Conservation (phyloP, 92 coral and sea anemone species). For the Zoanthus gigantus region DNA sequence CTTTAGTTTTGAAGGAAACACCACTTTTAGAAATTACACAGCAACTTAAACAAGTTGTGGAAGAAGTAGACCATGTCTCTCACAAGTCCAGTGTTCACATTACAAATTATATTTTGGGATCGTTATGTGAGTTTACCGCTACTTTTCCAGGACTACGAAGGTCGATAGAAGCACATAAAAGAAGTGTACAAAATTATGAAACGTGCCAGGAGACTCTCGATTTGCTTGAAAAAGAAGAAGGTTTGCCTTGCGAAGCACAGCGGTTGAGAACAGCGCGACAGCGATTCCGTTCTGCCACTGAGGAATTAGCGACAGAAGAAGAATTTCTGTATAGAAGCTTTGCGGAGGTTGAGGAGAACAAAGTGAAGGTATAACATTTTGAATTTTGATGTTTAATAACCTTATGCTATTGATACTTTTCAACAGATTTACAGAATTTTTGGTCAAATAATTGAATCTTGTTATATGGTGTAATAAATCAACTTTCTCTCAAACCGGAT, state of each 20-base stretch:
- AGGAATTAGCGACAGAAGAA: slow-evolving; percentile 85
- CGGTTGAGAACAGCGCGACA: slow-evolving; percentile 88
- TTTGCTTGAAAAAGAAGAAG: slow-evolving; percentile 81
- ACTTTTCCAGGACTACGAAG: slow-evolving; percentile 91
- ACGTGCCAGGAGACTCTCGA: slow-evolving; percentile 91
- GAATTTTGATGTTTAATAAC: not conserved
- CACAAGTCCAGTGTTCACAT: slow-evolving; percentile 94
- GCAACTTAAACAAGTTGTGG: slow-evolving; percentile 96
- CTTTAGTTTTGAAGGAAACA: slow-evolving; percentile 92
- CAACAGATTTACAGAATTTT: slow-evolving; percentile 19
- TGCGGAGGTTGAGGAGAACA: slow-evolving; percentile 92
- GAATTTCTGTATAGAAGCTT: slow-evolving; percentile 90
- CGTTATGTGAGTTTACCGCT: slow-evolving; percentile 92
- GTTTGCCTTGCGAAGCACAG: slow-evolving; percentile 77
- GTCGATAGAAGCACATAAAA: slow-evolving; percentile 95
- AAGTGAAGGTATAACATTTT: slow-evolving; percentile 80
- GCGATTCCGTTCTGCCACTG: slow-evolving; percentile 91
- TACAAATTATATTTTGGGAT: slow-evolving; percentile 85
- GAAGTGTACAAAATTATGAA: slow-evolving; percentile 90
- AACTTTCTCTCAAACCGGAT: not conserved
- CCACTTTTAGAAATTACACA: slow-evolving; percentile 94
- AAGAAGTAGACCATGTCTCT: slow-evolving; percentile 93
- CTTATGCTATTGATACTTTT: not conserved
- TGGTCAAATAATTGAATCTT: not conserved
- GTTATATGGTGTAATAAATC: not conserved